Conservation (phyloP, 1,140 invertebrate species). For the Oryctes rhinoceros region DNA sequence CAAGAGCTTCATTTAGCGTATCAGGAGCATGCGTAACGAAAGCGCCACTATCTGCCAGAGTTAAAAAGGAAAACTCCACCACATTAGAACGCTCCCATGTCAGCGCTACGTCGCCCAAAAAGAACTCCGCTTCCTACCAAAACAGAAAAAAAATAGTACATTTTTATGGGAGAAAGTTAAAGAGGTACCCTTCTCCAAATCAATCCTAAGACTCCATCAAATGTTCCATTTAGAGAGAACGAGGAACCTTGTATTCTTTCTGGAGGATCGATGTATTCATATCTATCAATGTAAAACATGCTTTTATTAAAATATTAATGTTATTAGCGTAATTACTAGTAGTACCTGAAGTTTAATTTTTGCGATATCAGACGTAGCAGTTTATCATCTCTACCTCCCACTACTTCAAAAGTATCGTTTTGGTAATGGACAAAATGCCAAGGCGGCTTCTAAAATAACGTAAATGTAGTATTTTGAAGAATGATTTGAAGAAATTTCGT, state of each 20-base stretch:
- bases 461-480: slow-evolving; percentile 37
- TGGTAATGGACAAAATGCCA: slow-evolving; percentile 75
- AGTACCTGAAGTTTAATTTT: slow-evolving; percentile 72
- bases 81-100: slow-evolving; percentile 72
- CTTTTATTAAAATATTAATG: not conserved
- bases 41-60: slow-evolving; percentile 74
- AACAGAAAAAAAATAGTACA: not conserved
- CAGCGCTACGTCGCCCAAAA: slow-evolving; percentile 74
- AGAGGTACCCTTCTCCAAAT: slow-evolving; percentile 69
- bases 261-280: slow-evolving; percentile 73
- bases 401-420: slow-evolving; percentile 69
- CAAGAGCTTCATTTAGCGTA: slow-evolving; percentile 73
- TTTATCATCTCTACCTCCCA: slow-evolving; percentile 74
- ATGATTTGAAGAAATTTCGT: slow-evolving; percentile 47
- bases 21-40: slow-evolving; percentile 76
- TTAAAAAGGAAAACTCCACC: slow-evolving; percentile 76
- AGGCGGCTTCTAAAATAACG: slow-evolving; percentile 69
- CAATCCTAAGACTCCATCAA: slow-evolving; percentile 73
- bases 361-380: slow-evolving; percentile 67
- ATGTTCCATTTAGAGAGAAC: slow-evolving; percentile 68
- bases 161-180: not conserved
- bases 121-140: slow-evolving; percentile 71
- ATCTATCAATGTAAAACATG: slow-evolving; percentile 59
- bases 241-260: slow-evolving; percentile 73
- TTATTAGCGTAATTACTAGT: slow-evolving; percentile 56